Conservation (phyloP, 2,888 invertebrate genomes). For the Callyntrura sp. region DNA sequence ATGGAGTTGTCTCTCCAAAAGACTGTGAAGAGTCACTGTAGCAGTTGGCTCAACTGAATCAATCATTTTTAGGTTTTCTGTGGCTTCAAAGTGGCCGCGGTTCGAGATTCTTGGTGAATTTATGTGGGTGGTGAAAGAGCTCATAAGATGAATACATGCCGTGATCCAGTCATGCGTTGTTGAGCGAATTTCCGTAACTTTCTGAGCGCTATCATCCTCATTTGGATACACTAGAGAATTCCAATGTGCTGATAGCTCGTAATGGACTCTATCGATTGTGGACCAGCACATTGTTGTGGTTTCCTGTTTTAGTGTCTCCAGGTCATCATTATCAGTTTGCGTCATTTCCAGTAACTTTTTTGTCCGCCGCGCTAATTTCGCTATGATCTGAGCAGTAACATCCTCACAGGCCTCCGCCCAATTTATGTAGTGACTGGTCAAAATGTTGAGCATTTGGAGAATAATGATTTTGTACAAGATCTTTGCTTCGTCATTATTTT, state of each 20-base stretch:
- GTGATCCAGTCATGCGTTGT: not conserved
- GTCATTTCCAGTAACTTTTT: conserved; percentile 10
- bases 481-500: not conserved
- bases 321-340: not conserved
- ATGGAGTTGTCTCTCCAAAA: not conserved
- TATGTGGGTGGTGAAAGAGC: not conserved
- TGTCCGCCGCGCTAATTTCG: not conserved
- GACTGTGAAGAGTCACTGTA: not conserved
- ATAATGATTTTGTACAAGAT: not conserved
- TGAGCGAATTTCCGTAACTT: not conserved
- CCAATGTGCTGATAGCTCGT: not conserved
- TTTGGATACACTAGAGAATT: not conserved
- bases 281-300: too few species aligned
- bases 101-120: not conserved
- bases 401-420: not conserved
- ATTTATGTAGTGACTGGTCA: not conserved
- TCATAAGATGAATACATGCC: not conserved
- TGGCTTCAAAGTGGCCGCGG: not conserved
- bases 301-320: not conserved
- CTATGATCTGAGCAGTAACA: not conserved
- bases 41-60: not conserved
- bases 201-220: not conserved
- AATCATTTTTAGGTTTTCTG: not conserved
- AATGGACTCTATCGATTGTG: not conserved
- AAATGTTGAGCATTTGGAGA: not conserved